These are phyloP conservation scores for Ophion ventricosus DNA, from an alignment of 2,888 invertebrate species.

Conservation along the genomic window DNA sequence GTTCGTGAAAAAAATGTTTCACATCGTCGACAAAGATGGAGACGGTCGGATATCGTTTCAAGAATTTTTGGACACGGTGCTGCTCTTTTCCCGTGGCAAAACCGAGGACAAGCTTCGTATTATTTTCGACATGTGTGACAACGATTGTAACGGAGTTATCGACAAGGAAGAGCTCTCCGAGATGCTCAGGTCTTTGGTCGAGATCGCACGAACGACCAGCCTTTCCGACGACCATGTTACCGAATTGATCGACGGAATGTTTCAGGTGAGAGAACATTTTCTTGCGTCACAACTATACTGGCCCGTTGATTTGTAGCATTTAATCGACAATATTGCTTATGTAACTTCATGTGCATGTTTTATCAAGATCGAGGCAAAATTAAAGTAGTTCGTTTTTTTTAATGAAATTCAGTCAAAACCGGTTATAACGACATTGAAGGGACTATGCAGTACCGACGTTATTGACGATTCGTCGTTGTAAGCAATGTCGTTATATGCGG, in stretches of 20 bases:
- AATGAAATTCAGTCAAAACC: too few relatives aligned
- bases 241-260: conserved; percentile 97
- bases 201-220: conserved; percentile 96
- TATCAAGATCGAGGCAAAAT: too few relatives aligned
- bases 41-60: conserved; percentile 96
- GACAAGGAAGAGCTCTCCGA: conserved; percentile 96
- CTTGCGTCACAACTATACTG: too few relatives aligned
- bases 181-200: conserved; percentile 96
- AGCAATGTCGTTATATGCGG: too few relatives aligned
- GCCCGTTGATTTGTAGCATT: too few relatives aligned
- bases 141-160: conserved; percentile 96
- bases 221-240: conserved; percentile 95
- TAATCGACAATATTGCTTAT: too few relatives aligned
- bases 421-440: too few relatives aligned
- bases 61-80: conserved; percentile 97
- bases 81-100: conserved; percentile 95
- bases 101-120: conserved; percentile 97
- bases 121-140: conserved; percentile 99
- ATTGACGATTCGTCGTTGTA: too few relatives aligned
- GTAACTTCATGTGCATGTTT: too few relatives aligned
- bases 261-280: conserved; percentile 86
- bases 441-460: too few relatives aligned
- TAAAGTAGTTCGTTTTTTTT: too few relatives aligned
- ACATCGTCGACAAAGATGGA: conserved; percentile 97
- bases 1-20: conserved; percentile 98